Evolutionary conservation across 2,888 invertebrate species (phyloP), one percentile per base, ranked within the genome.

Genomic region (Mesoligia furuncula): DNA sequence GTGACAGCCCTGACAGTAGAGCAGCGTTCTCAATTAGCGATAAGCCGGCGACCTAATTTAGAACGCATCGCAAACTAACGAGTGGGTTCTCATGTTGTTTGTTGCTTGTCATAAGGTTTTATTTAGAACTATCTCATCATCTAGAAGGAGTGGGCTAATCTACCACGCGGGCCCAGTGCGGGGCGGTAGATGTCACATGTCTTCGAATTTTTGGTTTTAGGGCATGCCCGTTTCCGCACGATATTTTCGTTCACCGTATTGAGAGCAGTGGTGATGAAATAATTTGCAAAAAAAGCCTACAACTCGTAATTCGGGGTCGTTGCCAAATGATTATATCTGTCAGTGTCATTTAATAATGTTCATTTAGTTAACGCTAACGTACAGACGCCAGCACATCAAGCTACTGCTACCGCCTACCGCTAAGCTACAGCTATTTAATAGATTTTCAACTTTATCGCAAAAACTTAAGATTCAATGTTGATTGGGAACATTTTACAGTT

Each of bases 31-130:
- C 87, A 88, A 88, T 88, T 88, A 89, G 77, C 84, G 88, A 88
- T 88, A 89, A 89, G 89, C 80, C 65, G 73, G 65, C 59, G 89
- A 87, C 88, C 88, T 84, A 84, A 89, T 85, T 91, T 88, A 66
- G 85, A 84, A 86, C 83, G 82, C 82, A 87, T 85, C 85, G 81
- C 74, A 70, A 45, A 75, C 57, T 57, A 45, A 39, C 68, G 45
- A 74, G 57, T 31, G 31, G 11, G 80, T 62, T 81, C 69, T 80
- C 72, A 82, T 79, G 75, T 15, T 62, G 65, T 15, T 64, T 31
- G 39, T 31, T 62, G 65, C 20, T 64, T 31, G 39, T 31, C 15
- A 67, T 54, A 48, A 54, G 3, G n/a, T 68, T 75, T 57, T 65
- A 68, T 81, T 68, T 61, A 75, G 36, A 45, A 83, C 45, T 39